Evolutionary conservation across 2,888 invertebrate genomes (phyloP).

Genomic region (Anticlea derivata): DNA sequence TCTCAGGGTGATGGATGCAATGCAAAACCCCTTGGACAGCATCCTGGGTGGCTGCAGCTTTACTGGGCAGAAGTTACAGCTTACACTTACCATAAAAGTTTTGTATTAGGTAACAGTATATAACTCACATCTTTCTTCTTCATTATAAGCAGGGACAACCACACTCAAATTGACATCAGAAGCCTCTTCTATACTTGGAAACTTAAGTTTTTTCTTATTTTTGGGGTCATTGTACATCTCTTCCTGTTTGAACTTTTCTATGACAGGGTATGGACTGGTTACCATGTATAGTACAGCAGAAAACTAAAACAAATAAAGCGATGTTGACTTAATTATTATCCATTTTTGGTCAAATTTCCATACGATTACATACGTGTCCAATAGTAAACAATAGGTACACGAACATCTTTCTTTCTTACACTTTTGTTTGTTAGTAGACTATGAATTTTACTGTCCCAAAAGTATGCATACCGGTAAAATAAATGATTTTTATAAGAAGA

Average conservation of each 20-base stretch:
- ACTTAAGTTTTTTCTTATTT: constrained; percentile 70
- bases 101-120: neutral
- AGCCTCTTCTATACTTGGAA: constrained; percentile 89
- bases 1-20: too few species aligned
- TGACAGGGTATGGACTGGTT: constrained; percentile 87
- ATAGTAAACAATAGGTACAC: too few species aligned
- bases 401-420: too few species aligned
- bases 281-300: constrained; percentile 74
- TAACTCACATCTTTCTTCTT: constrained; percentile 93
- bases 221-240: constrained; percentile 87
- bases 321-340: neutral
- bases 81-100: too few species aligned
- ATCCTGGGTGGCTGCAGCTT: too few species aligned
- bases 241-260: constrained; percentile 89
- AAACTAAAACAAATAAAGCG: constrained; percentile 18
- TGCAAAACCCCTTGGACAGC: too few species aligned
- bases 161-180: constrained; percentile 92
- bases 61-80: too few species aligned
- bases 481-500: neutral
- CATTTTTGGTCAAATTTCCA: too few species aligned
- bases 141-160: constrained; percentile 98
- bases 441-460: too few species aligned
- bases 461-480: neutral
- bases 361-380: too few species aligned
- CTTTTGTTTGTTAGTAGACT: too few species aligned